Percentiles rank a stretch among this genome's conserved stretches.
Evolutionary conservation across 2,797 vertebrate species (phyloP).

Genomic region (Triplophysa bombifrons): DNA sequence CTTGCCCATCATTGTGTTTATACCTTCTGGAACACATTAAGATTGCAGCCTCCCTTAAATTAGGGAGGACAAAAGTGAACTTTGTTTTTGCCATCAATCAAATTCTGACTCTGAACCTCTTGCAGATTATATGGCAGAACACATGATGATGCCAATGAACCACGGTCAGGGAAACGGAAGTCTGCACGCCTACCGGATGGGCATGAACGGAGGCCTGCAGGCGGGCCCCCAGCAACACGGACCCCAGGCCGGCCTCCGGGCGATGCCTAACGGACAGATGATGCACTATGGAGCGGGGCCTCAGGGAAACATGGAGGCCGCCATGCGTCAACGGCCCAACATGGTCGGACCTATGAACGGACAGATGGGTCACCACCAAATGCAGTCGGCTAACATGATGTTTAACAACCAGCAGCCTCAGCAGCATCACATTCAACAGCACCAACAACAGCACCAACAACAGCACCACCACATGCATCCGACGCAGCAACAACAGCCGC

Average conservation of each 20-base stretch:
- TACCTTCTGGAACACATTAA: no score
- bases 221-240: conserved; percentile 81
- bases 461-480: conserved; percentile 74
- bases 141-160: conserved; percentile 94
- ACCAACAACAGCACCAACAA: conserved; percentile 67
- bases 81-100: neutral
- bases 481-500: conserved; percentile 51
- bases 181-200: conserved; percentile 90
- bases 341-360: conserved; percentile 79
- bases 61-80: neutral
- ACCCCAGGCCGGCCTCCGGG: conserved; percentile 78
- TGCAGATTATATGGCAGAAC: conserved; percentile 88
- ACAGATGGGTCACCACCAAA: conserved; percentile 84
- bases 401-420: conserved; percentile 81
- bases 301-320: conserved; percentile 80
- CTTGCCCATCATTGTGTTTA: no score
- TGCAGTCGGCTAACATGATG: conserved; percentile 82
- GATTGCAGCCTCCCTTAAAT: no score
- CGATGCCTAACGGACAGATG: conserved; percentile 79
- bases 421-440: conserved; percentile 70
- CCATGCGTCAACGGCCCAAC: conserved; percentile 81
- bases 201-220: conserved; percentile 83
- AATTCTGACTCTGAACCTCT: conserved; percentile 54
- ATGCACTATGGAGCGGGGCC: conserved; percentile 82
- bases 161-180: conserved; percentile 78